phyloP scores from a whole-genome alignment of 1,140 invertebrate genomes.

The Drosophila cardini region DNA sequence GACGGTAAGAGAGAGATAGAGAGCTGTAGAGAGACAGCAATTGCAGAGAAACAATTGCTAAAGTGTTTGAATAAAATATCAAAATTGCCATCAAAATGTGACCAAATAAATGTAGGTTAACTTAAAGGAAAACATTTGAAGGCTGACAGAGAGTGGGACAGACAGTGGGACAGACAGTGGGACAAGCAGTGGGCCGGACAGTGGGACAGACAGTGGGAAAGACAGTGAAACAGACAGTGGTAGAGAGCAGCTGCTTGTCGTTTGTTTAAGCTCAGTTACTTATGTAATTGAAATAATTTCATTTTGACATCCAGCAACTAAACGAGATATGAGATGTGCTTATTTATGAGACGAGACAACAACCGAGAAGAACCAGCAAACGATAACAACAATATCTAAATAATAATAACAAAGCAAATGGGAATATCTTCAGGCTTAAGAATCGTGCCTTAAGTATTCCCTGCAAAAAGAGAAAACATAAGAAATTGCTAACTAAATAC shows the following conservation, averaged over 20 bases:
- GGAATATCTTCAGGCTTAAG: too few species aligned
- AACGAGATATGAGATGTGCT: constrained; percentile 57
- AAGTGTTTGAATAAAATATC: constrained; percentile 44
- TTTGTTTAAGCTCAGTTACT: constrained; percentile 60
- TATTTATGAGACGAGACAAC: constrained; percentile 67
- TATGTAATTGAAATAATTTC: constrained; percentile 79
- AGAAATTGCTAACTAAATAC: too few species aligned
- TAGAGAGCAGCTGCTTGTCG: constrained; percentile 16
- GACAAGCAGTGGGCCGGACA: not conserved
- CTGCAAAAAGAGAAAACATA: too few species aligned
- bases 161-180: not conserved
- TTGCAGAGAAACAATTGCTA: constrained; percentile 28
- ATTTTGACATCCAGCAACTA: constrained; percentile 64
- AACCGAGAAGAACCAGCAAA: constrained; percentile 12
- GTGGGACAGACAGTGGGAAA: not conserved
- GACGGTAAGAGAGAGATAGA: not conserved
- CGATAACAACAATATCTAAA: constrained; percentile 15
- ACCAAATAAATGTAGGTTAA: constrained; percentile 2
- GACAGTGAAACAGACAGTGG: not conserved
- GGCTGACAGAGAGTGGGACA: not conserved
- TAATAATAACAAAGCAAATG: constrained; percentile 16
- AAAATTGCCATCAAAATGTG: constrained; percentile 22
- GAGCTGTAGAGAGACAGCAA: not conserved
- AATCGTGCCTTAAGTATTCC: too few species aligned
- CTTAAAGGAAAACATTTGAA: constrained; percentile 6